Evolutionary conservation across 2,888 invertebrate species (phyloP), one percentile per base, ranked within the genome.

Genomic region (Acanthosepion lycidas): DNA sequence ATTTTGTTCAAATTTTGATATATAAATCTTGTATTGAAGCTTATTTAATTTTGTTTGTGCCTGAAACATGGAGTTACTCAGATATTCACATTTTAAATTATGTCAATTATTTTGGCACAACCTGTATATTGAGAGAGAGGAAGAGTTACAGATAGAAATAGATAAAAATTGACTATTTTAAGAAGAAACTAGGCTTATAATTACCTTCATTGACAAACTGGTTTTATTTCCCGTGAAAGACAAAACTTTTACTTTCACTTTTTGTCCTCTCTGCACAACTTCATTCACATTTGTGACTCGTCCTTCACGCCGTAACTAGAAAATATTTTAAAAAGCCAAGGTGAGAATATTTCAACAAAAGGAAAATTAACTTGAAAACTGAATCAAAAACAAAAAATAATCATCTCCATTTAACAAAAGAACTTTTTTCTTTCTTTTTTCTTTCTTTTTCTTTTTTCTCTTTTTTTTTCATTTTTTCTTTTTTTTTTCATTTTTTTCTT

Each of bases 141-240:
- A 15, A n/a, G 12, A 12, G 12, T 12, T 12, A 33, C 33, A 33
- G 33, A 33, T 33, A 33, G 33, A 33, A 33, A 33, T 33, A 78
- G n/a, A 15, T 3, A 33, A 0, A 78, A 2, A 78, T 1, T 12
- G 12, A 78, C 33, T 78, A 12, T 78, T 15, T n/a, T 33, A 78
- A 78, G 6, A n/a, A 12, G 9, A 12, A 15, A n/a, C 0, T 15
- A 12, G 28, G 28, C n/a, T 53, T 78, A 94, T n/a, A 92, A 95
- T 95, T 96, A 97, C 97, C 97, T 99, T 99, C 98, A 99, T 99
- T 0, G 99, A 99, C 6, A 99, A 98, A 2, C 99, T 99, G 0
- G 99, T 98, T 97, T 99, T 99, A 97, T 99, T 99, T 0, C 99
- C 99, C n/a, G 98, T 98, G 64, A 99, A 98, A 33, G 99, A 99